phyloP scores from a whole-genome alignment of 2,113 vertebrate genomes.

The Triplophysa tibetana region DNA sequence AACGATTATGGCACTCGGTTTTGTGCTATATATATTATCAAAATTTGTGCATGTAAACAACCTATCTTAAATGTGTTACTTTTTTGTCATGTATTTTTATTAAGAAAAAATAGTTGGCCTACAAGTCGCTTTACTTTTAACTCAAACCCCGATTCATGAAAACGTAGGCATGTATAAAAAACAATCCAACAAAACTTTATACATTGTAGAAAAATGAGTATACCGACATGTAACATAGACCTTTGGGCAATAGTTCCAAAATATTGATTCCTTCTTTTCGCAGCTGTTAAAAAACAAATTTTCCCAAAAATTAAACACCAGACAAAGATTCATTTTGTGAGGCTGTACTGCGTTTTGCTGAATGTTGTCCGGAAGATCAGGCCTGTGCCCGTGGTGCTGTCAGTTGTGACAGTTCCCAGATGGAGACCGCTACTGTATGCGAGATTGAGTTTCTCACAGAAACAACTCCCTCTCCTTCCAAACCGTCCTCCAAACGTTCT shows the following conservation, averaged over 20 bases:
- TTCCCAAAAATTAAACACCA: slow-evolving; percentile 14
- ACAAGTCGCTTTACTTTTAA: neutral
- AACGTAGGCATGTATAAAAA: neutral
- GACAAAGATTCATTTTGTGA: slow-evolving; percentile 27
- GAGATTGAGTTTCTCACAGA: slow-evolving; percentile 87
- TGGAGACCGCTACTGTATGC: slow-evolving; percentile 87
- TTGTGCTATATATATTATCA: too few species aligned
- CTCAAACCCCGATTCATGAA: neutral
- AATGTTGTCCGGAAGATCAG: slow-evolving; percentile 77
- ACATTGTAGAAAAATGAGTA: neutral
- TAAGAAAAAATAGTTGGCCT: neutral
- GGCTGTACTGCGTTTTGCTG: slow-evolving; percentile 56
- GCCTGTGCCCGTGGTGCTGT: slow-evolving; percentile 84
- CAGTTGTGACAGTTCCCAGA: slow-evolving; percentile 89
- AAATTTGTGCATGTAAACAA: neutral
- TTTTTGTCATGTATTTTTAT: neutral
- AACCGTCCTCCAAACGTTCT: slow-evolving; percentile 81
- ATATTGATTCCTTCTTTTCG: slow-evolving; percentile 5
- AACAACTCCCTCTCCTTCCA: slow-evolving; percentile 73
- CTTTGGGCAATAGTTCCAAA: neutral
- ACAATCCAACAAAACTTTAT: neutral
- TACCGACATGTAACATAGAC: neutral
- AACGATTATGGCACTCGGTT: neutral
- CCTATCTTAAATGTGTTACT: neutral
- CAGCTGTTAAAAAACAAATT: neutral